phyloP scores from a whole-genome alignment of 2,797 vertebrate genomes.

The Caiman crocodilus region DNA sequence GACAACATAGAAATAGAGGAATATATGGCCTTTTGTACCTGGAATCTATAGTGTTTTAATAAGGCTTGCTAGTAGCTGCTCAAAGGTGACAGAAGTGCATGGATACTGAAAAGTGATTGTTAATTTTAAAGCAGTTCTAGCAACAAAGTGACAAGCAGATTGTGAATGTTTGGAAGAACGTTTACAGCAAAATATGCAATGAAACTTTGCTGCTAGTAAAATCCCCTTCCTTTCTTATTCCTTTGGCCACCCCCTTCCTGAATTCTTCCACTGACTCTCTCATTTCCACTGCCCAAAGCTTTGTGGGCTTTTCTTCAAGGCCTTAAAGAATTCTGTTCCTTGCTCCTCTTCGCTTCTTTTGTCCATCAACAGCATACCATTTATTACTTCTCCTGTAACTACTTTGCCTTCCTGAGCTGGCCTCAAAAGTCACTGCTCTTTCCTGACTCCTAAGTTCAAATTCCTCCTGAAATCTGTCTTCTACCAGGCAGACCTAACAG shows the following conservation, averaged over 20 bases:
- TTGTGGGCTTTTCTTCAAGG: accelerated
- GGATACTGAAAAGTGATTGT: background rate
- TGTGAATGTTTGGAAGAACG: background rate
- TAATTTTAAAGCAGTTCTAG: background rate
- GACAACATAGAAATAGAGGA: background rate
- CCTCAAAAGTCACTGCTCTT: no score
- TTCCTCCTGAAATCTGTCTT: no score
- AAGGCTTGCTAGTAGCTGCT: background rate
- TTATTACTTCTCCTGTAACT: background rate
- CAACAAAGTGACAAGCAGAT: background rate
- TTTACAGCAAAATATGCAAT: background rate
- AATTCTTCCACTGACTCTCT: background rate
- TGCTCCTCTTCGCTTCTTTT: accelerated
- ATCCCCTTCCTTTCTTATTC: background rate
- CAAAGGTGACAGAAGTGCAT: background rate
- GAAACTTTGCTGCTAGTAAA: background rate
- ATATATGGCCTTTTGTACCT: background rate
- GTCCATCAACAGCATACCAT: background rate
- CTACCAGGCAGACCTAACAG: background rate
- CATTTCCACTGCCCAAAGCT: background rate
- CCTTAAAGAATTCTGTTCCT: background rate
- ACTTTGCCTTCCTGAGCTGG: background rate
- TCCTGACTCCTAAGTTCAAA: no score
- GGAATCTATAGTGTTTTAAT: background rate
- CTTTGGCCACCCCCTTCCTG: background rate